Base-by-base conservation (phyloP, 2,888 invertebrate genomes). In the Andrena haemorrhoa region DNA sequence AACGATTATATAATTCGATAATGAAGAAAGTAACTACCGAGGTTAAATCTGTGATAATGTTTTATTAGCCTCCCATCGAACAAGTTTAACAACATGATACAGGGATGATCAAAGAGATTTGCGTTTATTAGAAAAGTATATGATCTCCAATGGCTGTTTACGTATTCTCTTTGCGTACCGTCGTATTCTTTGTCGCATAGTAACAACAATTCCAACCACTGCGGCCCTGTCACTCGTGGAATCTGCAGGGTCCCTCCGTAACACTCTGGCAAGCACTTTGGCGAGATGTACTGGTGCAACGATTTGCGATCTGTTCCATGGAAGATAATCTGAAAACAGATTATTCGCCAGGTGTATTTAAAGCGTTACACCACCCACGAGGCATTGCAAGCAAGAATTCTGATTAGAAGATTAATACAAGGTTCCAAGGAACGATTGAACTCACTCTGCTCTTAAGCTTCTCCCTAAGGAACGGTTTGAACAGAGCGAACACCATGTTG, bases 381-480 rank as follows among this genome's bases (percentile, higher is more conserved):
- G 41, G 4, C 41, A 41, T 16, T 41, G 16, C 12, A 3, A 41
- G 0, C 12, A 56, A 56, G 4, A 56, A 56, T 26, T 56, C 23
- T 56, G 10, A 23, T 56, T 10, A 56, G 4, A 10, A 26, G 20
- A 10, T 26, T 26, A 4, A 23, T 10, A 20, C 3, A 8, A 8
- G 0, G 23, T 3, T 16, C 16, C 4, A 31, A 58, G 29, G 16
- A 16, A 26, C 10, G 0, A n/a, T 0, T 4, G 4, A 4, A 93
- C 94, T 94, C 89, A 95, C 95, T 89, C 98, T 95, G 63, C 95
- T 96, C 79, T 97, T 96, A 51, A 98, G 94, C 94, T 98, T 98
- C 91, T 98, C 97, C 82, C 96, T 96, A 72, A 98, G 95, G 95
- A 98, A 98, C 2, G 98, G 98, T 93, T 98, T 98, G 94, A 98